Conservation (phyloP, 1,140 invertebrate genomes). For the Elymnias hypermnestra region DNA sequence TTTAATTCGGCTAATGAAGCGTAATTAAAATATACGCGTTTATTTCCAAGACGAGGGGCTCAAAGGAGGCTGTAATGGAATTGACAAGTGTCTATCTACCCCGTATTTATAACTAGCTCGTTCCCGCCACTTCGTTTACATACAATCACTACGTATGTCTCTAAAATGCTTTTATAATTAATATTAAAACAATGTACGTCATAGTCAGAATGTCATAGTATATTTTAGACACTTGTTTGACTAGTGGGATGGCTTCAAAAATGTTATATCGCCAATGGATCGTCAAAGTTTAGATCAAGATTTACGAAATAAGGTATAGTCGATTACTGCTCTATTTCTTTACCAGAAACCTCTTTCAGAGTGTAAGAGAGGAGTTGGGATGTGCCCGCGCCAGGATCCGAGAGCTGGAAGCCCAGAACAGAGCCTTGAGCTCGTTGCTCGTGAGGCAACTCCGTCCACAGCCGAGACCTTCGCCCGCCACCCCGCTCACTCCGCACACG, state of each 20-base stretch:
- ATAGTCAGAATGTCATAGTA: no score
- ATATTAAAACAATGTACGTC: no score
- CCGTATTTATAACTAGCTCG: no score
- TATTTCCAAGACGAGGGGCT: constrained; percentile 45
- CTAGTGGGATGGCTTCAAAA: no score
- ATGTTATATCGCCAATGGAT: no score
- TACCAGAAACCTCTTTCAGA: no score
- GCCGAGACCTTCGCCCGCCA: constrained; percentile 71
- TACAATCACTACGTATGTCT: background rate
- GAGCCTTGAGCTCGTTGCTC: constrained; percentile 79
- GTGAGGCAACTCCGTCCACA: constrained; percentile 79
- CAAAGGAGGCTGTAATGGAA: constrained; percentile 13
- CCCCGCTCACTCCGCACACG: constrained; percentile 55
- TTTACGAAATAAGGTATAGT: no score
- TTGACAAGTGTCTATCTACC: constrained; percentile 11
- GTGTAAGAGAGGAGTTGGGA: constrained; percentile 81
- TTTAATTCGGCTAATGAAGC: constrained; percentile 74
- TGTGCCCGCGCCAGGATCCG: constrained; percentile 79
- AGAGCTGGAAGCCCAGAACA: constrained; percentile 82
- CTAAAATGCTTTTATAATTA: background rate
- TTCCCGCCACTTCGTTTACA: constrained; percentile 4
- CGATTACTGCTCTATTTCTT: no score
- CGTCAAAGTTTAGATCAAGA: no score
- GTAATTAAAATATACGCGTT: constrained; percentile 73
- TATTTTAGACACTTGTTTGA: no score